Evolutionary conservation across 2,113 vertebrate species (phyloP).

Genomic region (Fulmarus glacialis): DNA sequence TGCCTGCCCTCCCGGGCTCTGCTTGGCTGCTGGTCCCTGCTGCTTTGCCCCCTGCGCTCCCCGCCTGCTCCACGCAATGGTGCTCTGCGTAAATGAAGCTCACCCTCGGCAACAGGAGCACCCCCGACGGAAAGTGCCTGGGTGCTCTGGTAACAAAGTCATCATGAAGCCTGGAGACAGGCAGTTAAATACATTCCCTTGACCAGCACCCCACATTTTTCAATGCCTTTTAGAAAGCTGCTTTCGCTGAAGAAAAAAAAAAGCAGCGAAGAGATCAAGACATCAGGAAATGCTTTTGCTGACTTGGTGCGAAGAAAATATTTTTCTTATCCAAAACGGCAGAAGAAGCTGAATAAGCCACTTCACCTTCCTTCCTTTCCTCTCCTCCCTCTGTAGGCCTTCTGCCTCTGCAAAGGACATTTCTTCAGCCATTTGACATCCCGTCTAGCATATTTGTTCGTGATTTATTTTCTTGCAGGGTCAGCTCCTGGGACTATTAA

Average conservation of each 20-base stretch:
- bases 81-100: not conserved
- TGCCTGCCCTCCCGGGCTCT: not conserved
- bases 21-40: not conserved
- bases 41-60: not conserved
- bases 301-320: slow-evolving; percentile 35
- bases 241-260: not conserved
- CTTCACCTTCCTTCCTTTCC: slow-evolving; percentile 57
- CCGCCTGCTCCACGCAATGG: not conserved
- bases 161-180: not conserved
- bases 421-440: not conserved
- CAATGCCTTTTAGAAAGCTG: not conserved
- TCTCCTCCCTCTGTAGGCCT: not conserved
- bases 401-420: not conserved
- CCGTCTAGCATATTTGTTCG: not conserved
- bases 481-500: not conserved
- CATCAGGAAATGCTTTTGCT: slow-evolving; percentile 56
- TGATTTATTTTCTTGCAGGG: not conserved
- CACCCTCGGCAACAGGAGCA: not conserved
- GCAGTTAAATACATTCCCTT: not conserved
- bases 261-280: not conserved
- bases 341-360: slow-evolving; percentile 49
- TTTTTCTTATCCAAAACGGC: slow-evolving; percentile 15
- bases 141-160: not conserved
- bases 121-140: not conserved
- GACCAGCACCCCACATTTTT: not conserved